Evolutionary conservation across 2,113 vertebrate species (phyloP).

Genomic region (Crotalus viridis): DNA sequence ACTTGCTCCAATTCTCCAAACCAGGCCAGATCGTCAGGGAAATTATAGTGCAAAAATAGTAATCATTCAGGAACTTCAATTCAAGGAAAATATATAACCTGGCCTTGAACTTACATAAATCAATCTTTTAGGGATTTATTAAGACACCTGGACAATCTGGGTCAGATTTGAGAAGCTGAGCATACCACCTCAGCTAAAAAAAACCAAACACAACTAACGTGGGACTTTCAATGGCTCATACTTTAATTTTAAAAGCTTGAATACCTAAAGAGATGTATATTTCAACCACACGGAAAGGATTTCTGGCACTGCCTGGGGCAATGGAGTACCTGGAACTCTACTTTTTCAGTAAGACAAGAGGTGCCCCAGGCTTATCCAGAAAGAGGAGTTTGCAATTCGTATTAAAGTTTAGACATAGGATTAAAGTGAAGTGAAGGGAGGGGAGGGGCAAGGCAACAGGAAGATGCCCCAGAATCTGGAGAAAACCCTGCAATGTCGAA

Average conservation of each 20-base stretch:
- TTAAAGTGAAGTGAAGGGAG: neutral
- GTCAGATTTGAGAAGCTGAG: neutral
- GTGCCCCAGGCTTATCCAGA: neutral
- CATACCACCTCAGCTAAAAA: neutral
- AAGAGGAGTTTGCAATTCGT: neutral
- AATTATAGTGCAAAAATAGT: neutral
- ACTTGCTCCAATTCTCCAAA: neutral
- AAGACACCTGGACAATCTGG: neutral
- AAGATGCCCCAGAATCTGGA: neutral
- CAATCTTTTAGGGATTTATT: neutral
- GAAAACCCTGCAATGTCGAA: neutral
- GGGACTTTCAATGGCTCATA: too few species aligned
- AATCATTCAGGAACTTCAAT: neutral
- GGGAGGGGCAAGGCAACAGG: neutral
- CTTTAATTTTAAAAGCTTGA: neutral
- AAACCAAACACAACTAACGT: neutral
- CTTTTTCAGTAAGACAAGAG: too few species aligned
- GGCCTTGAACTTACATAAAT: neutral
- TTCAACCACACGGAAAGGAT: neutral
- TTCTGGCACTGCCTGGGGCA: neutral
- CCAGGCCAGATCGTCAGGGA: neutral
- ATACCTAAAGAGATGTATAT: neutral
- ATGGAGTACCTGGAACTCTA: neutral
- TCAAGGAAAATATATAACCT: neutral
- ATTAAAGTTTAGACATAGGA: neutral